Percentiles rank a stretch among this genome's conserved stretches.
Evolutionary conservation across 2,113 vertebrate species (phyloP).

Genomic region (Rostratula benghalensis): DNA sequence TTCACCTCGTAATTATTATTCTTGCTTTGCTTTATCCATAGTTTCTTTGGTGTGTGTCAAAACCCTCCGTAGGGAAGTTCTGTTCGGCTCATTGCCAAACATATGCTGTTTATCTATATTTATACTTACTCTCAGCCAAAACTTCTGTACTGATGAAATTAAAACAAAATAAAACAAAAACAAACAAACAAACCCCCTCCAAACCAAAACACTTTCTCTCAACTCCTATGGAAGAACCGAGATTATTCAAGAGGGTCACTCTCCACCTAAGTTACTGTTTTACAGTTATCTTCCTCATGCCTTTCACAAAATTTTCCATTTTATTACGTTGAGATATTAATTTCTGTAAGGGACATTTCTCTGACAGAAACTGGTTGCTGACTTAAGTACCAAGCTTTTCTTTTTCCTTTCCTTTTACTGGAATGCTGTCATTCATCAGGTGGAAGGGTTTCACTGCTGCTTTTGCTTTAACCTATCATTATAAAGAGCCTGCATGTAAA

Average conservation of each 20-base stretch:
- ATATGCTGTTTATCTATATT: neutral
- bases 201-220: neutral
- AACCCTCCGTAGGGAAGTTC: neutral
- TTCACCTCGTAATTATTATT: neutral
- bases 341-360: neutral
- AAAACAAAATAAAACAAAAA: neutral
- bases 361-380: neutral
- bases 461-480: neutral
- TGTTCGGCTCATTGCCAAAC: neutral
- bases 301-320: neutral
- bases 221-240: neutral
- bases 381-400: neutral
- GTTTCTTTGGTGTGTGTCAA: neutral
- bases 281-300: neutral
- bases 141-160: neutral
- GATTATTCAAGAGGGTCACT: neutral
- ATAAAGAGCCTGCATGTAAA: neutral
- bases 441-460: neutral
- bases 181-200: neutral
- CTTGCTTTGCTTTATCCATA: neutral
- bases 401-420: neutral
- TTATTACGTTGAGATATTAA: neutral
- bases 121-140: neutral
- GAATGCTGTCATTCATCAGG: neutral
- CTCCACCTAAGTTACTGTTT: neutral